Evolutionary conservation across 2,113 vertebrate species (phyloP), one percentile per base, ranked within the genome.

Genomic region (Picathartes gymnocephalus): DNA sequence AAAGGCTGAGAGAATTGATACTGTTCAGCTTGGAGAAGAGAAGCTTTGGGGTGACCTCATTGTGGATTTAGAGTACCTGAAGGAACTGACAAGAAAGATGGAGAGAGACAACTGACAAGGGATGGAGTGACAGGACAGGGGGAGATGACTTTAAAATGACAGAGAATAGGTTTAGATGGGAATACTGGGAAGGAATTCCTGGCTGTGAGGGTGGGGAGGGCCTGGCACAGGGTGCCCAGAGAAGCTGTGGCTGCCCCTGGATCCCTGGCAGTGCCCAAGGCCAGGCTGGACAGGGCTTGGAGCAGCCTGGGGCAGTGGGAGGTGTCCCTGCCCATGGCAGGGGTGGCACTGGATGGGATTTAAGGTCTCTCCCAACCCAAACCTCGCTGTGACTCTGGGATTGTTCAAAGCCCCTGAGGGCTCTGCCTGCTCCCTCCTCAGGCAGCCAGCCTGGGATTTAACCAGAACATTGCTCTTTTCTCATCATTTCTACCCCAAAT

Each of bases 201-300:
- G 0, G 0, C 33, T 81, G 44, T 0, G 8, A 37, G 31, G 17
- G 3, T 65, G 60, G 1, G 0, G 2, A 57, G 20, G 20, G 5
- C 6, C 51, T 85, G 60, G 60, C 30, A 24, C 13, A 24, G 50
- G 27, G 1, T 65, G 8, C n/a, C 30, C 56, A 48, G 65, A 56
- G 40, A 0, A 33, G 42, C 42, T 72, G 74, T 6, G 66, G 57
- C 30, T 80, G 58, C 22, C 33, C 31, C 58, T 58, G 61, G 45
- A 51, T 65, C 68, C 60, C 68, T 81, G 60, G 40, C 0, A 79
- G 30, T 62, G 74, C 0, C 40, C 74, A 25, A 42, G 65, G 30
- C 48, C 10, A 17, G 51, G 44, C 0, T 81, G 86, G 48, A 70
- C 9, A 10, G 22, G 23, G 39, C 6, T 86, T 3, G 83, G 66